Conservation (phyloP, 2,888 invertebrate species). For the Eupelmus urozonus region DNA sequence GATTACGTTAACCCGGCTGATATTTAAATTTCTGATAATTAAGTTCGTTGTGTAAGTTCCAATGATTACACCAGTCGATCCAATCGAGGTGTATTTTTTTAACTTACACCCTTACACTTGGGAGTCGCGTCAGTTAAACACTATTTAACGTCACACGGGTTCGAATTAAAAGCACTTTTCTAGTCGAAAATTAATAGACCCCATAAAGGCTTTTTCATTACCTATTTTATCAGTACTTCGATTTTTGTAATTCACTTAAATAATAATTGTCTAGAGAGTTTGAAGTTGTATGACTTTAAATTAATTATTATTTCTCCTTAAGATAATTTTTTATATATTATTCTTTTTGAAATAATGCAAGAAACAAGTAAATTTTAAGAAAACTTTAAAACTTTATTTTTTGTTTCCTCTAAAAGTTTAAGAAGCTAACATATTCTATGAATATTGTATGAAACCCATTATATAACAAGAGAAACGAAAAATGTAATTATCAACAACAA, state of each 20-base stretch:
- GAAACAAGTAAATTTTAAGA: not conserved
- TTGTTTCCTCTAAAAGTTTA: not conserved
- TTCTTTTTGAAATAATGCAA: slow-evolving; percentile 4
- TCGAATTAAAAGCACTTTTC: slow-evolving; percentile 46
- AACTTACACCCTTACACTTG: slow-evolving; percentile 38
- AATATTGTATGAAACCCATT: too few species aligned
- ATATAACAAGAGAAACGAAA: slow-evolving; percentile 9
- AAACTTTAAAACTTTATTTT: not conserved
- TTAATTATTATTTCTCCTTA: not conserved
- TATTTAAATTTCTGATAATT: slow-evolving; percentile 52
- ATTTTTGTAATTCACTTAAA: slow-evolving; percentile 37
- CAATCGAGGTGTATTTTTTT: slow-evolving; percentile 39
- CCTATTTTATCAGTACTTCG: slow-evolving; percentile 34
- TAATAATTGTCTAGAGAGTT: slow-evolving; percentile 14
- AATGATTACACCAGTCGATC: slow-evolving; percentile 43
- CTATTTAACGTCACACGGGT: slow-evolving; percentile 47
- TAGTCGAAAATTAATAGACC: slow-evolving; percentile 39
- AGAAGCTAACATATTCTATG: not conserved
- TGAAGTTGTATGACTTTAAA: slow-evolving; percentile 12
- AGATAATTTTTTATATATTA: slow-evolving; percentile 16
- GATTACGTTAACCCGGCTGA: slow-evolving; percentile 37
- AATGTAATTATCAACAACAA: slow-evolving; percentile 16
- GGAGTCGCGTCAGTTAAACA: slow-evolving; percentile 50
- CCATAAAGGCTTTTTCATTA: slow-evolving; percentile 33
- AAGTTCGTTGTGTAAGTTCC: slow-evolving; percentile 43